Base-by-base conservation (phyloP, 2,888 invertebrate species). In the Clistopyga incitator region DNA sequence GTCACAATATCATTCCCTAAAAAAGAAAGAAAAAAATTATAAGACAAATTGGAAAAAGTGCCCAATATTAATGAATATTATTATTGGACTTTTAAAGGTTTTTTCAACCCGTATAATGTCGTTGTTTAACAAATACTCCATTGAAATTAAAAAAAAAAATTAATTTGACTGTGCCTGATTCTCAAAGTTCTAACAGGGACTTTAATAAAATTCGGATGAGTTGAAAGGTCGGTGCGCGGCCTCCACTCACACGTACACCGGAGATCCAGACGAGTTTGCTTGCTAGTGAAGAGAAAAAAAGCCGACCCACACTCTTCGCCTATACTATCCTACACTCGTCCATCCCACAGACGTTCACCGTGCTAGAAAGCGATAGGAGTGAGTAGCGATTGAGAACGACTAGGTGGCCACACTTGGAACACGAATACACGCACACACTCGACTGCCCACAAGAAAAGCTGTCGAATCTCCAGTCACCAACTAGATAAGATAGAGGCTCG, bases 151-250 rank as follows among this genome's bases (percentile, higher is more conserved):
- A 56, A 20, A 20, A 52, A 3, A 0, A 54, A 54, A 54, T 54
- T n/a, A n/a, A 54, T 54, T 59, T 59, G 1, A 6, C 6, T 67
- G 75, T 15, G 45, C 42, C 18, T 38, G 67, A 64, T 65, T 61
- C 23, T 42, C 42, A 18, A 50, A 47, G n/a, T 29, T 68, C 54
- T 45, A 71, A 68, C 56, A 23, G 34, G 8, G 38, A 59, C 70
- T 70, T 38, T 20, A 74, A 29, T 34, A 23, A 29, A 70, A 65
- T 78, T 59, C 54, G 56, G 78, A 79, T 78, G 81, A 85, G 84
- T 86, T 84, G 86, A 88, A 88, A 88, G 88, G 87, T 87, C 87
- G 87, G 72, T 81, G 75, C 68, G 84, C 82, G 86, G 83, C 86
- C 86, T 86, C 86, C 81, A 82, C 82, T 77, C 71, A 54, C 56